Base-by-base conservation (phyloP, 1,140 invertebrate species). In the Hypsibius dujardini region DNA sequence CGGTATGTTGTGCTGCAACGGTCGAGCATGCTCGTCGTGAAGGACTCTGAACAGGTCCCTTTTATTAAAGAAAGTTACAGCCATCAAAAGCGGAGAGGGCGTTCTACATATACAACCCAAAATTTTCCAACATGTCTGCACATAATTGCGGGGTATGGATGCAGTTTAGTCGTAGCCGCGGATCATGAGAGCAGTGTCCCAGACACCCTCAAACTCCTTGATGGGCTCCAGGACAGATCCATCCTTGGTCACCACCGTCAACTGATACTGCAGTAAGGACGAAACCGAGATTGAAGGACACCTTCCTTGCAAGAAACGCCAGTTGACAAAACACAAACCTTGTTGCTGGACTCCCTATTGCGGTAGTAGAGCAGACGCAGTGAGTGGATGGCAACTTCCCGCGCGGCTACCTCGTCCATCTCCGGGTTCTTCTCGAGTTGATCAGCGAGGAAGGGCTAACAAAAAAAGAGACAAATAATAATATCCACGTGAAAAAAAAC, bases 281-380 rank as follows among this genome's bases (percentile, higher is more conserved):
- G 3, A 67, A 15, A 60, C 1, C 67, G 46, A 46, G 45, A 7
- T n/a, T 46, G 59, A 70, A 72, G 70, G 47, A n/a, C 40, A 46
- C 2, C 70, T 40, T 62, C 67, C 14, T 42, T 45, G 28, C 1
- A 46, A 45, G 69, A 47, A 74, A 15, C 69, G 60, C 46, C 46
- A 28, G 46, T 12, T 75, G 7, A 47, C n/a, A 47, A 12, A 69
- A 46, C 46, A 59, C 45, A 70, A 59, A 59, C 82, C 78, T 87
- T 89, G 45, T 88, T 86, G 73, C 85, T 87, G 69, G 91, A 86
- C 73, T 90, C 84, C 2, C 89, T 88, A 84, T 98, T 93, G 75
- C 93, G 86, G 78, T 94, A 95, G 79, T 85, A 95, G n/a, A 96
- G 78, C 7, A 95, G 86, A 79, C 89, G 86, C 86, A 97, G 86